Percentiles rank a stretch among this genome's conserved stretches.
Conservation (phyloP, 2,888 invertebrate species). For the Xylota segnis region DNA sequence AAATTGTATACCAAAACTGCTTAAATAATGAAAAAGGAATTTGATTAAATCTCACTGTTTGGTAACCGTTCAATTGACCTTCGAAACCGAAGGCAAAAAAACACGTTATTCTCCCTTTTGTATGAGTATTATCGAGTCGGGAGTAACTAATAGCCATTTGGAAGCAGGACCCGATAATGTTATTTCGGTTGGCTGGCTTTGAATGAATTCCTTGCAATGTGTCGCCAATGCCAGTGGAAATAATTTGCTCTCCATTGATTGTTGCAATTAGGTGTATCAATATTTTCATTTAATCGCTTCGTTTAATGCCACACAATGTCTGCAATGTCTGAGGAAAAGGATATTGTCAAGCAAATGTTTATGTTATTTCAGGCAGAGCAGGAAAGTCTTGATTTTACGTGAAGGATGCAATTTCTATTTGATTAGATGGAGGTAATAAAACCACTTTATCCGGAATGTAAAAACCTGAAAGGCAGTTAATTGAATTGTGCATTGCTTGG, state of each 20-base stretch:
- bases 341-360: too few species aligned
- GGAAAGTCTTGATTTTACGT: too few species aligned
- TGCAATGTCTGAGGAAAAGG: too few species aligned
- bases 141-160: conserved; percentile 1
- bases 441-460: too few species aligned
- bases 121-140: neutral
- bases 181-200: neutral
- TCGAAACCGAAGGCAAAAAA: neutral
- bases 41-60: conserved; percentile 12
- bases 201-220: neutral
- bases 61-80: conserved; percentile 20
- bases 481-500: too few species aligned
- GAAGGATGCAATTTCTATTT: too few species aligned
- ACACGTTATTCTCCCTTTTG: neutral
- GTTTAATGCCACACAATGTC: too few species aligned
- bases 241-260: neutral
- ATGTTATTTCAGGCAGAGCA: too few species aligned
- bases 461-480: too few species aligned
- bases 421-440: too few species aligned
- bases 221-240: neutral
- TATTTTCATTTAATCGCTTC: neutral
- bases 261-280: neutral
- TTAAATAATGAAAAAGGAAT: conserved; percentile 14
- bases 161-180: conserved; percentile 1
- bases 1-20: neutral